Conservation (phyloP, 2,888 invertebrate species). For the Noctua comes region DNA sequence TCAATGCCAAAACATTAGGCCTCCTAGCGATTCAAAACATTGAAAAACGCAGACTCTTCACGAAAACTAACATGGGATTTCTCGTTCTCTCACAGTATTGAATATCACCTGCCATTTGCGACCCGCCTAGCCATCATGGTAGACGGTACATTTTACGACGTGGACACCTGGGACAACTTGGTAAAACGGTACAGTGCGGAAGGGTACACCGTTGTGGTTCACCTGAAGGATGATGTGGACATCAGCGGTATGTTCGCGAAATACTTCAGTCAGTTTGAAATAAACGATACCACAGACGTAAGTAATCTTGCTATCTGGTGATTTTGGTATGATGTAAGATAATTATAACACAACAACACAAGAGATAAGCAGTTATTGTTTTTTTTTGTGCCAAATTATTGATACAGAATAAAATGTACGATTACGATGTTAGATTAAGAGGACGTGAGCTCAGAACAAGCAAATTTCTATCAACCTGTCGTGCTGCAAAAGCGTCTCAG, state of each 20-base stretch:
- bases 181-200: constrained; percentile 77
- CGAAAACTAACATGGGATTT: constrained; percentile 6
- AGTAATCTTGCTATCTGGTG: constrained; percentile 21
- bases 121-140: constrained; percentile 79
- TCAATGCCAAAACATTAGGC: neutral
- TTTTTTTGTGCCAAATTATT: neutral
- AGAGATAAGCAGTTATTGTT: neutral
- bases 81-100: constrained; percentile 74
- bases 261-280: constrained; percentile 74
- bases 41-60: constrained; percentile 12
- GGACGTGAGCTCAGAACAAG: neutral
- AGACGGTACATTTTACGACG: constrained; percentile 80
- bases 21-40: neutral
- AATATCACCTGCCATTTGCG: constrained; percentile 82
- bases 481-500: neutral
- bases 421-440: neutral
- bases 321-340: neutral
- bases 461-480: neutral
- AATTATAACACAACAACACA: neutral
- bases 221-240: constrained; percentile 81
- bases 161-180: constrained; percentile 79
- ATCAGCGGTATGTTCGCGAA: constrained; percentile 72
- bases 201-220: constrained; percentile 84
- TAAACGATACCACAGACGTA: constrained; percentile 83
- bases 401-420: neutral